Percentiles rank a stretch among this genome's conserved stretches.
phyloP scores from a whole-genome alignment of 2,888 invertebrate genomes.

The Carabus problematicus region DNA sequence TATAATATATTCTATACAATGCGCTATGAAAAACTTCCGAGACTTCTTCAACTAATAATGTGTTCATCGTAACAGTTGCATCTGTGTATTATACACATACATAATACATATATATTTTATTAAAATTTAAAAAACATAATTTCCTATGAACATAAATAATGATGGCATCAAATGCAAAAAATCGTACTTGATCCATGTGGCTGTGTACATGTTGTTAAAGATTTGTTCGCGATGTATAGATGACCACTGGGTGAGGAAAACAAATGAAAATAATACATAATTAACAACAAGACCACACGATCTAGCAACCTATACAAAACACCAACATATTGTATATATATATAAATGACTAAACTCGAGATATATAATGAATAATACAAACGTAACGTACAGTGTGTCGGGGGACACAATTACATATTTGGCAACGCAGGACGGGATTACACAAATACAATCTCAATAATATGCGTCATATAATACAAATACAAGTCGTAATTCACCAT shows the following conservation, averaged over 20 bases:
- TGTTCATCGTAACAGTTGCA: slow-evolving; percentile 40
- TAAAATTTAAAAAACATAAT: slow-evolving; percentile 34
- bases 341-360: slow-evolving; percentile 34
- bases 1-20: slow-evolving; percentile 5
- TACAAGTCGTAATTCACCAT: slow-evolving; percentile 24
- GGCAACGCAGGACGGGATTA: slow-evolving; percentile 42
- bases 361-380: slow-evolving; percentile 30
- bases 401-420: slow-evolving; percentile 13
- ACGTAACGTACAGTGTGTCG: no score
- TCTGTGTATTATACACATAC: slow-evolving; percentile 42
- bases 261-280: slow-evolving; percentile 26
- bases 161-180: slow-evolving; percentile 40
- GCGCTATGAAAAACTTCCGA: neutral
- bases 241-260: slow-evolving; percentile 28
- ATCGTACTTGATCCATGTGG: slow-evolving; percentile 27
- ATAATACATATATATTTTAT: slow-evolving; percentile 10
- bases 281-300: slow-evolving; percentile 36
- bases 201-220: no score
- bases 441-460: slow-evolving; percentile 21
- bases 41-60: slow-evolving; percentile 12
- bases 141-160: slow-evolving; percentile 33
- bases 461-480: slow-evolving; percentile 28
- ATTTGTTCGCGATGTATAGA: neutral
- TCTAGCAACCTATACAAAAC: slow-evolving; percentile 39
- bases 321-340: no score